Base-by-base conservation (phyloP, 2,888 invertebrate species). In the Sphaerophoria rueppellii region DNA sequence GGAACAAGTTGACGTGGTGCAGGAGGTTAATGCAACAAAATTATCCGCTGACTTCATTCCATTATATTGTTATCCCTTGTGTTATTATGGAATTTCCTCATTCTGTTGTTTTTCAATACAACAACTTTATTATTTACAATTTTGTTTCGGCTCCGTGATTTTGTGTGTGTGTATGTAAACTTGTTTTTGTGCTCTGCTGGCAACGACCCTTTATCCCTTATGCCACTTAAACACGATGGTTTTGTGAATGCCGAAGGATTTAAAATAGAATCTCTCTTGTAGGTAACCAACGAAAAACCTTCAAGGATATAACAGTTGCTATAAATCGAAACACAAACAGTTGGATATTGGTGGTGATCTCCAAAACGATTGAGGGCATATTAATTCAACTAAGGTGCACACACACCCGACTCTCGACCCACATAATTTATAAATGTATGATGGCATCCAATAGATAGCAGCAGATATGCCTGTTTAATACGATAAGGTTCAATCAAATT, bases 1-100 rank as follows among this genome's bases (percentile, higher is more conserved):
- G 87, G 87, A 87, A 87, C 87, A 88, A 88, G 82, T 88, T 85
- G 79, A 79, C 73, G 77, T 78, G 58, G 76, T 80, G 81, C 76
- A 71, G 77, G 79, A 87, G 87, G 87, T 87, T 87, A 87, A 87
- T 86, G 86, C 74, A 82, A 61, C 61, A 46, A 65, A 87, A 87
- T 87, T 82, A 87, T 87, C 63, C 63, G 63, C 63, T 63, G 48
- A 63, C 14, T 63, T 63, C 63, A 63, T 35, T 61, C 35, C 34
- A 43, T 70, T 73, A 37, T 24, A 24, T 46, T 74, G 37, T 24
- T 32, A 73, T 54, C 34, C 55, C 58, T 50, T 55, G 48, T 50
- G 46, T 50, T 32, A 16, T 34, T 48, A 43, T 32, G 63, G 65
- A 4, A 32, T 65, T 65, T 60, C 37, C 35, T 35, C 55, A 7